phyloP scores from a whole-genome alignment of 2,888 invertebrate species.

The Papilio protenor region DNA sequence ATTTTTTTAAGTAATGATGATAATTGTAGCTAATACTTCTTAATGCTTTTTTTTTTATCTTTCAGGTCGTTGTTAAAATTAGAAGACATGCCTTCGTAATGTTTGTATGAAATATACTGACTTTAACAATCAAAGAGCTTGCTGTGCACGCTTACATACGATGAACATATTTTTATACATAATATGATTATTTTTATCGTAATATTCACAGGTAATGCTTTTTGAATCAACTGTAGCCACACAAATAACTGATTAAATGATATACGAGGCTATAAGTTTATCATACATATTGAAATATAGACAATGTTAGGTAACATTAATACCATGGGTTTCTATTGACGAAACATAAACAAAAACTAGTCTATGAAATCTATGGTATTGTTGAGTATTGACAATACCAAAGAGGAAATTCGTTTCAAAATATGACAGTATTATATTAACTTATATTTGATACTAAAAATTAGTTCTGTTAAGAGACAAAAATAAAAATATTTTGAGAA shows the following conservation, averaged over 20 bases:
- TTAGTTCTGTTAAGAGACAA: background rate
- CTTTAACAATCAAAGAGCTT: slow-evolving; percentile 19
- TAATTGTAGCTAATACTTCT: too few species aligned
- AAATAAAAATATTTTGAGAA: background rate
- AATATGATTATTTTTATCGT: background rate
- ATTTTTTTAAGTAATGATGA: background rate
- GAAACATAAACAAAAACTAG: background rate
- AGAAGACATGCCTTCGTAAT: slow-evolving; percentile 59
- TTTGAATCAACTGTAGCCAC: background rate
- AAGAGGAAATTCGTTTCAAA: slow-evolving; percentile 5
- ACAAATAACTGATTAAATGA: background rate
- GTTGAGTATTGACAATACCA: slow-evolving; percentile 23
- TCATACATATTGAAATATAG: background rate
- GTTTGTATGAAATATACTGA: slow-evolving; percentile 8
- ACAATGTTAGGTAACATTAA: background rate
- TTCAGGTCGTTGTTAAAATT: slow-evolving; percentile 65
- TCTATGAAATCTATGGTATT: background rate
- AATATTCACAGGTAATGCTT: background rate
- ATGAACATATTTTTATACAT: slow-evolving; percentile 27
- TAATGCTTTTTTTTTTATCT: slow-evolving; percentile 40
- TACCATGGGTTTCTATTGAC: background rate
- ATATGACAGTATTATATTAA: background rate
- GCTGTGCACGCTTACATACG: slow-evolving; percentile 15
- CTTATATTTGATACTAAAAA: background rate
- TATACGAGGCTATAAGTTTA: slow-evolving; percentile 5